A percentile compares a stretch with the other conserved stretches of the same genome.
These are phyloP conservation scores for Andrena minutula DNA, from an alignment of 2,888 invertebrate species.

Conservation along the genomic window DNA sequence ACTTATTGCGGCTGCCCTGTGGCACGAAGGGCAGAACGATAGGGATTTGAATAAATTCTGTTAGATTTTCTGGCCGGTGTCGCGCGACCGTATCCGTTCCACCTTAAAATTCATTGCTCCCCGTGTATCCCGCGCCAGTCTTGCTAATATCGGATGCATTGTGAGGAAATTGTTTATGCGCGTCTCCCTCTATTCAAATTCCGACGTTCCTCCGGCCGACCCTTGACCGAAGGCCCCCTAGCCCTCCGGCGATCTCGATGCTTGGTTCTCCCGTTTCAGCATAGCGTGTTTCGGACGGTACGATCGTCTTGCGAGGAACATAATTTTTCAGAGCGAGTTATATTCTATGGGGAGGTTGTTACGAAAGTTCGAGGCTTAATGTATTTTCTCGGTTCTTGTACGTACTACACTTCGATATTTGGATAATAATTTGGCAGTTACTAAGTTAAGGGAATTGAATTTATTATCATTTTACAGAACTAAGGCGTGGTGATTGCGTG, in stretches of 20 bases:
- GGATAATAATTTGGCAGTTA: too few relatives aligned
- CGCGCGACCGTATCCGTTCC: constrained; percentile 48
- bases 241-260: background rate
- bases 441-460: too few relatives aligned
- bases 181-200: constrained; percentile 10
- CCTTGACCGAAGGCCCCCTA: background rate
- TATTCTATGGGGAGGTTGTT: background rate
- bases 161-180: constrained; percentile 38
- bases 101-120: constrained; percentile 63
- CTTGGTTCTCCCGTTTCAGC: background rate
- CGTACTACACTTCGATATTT: too few relatives aligned
- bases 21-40: constrained; percentile 68
- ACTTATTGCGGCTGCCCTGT: constrained; percentile 72
- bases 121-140: background rate
- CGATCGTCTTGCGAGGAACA: background rate
- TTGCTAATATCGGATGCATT: constrained; percentile 51
- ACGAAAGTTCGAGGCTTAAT: background rate
- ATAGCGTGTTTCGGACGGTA: constrained; percentile 1
- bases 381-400: too few relatives aligned
- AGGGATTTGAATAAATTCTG: constrained; percentile 78
- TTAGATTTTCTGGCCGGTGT: constrained; percentile 56
- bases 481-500: too few relatives aligned
- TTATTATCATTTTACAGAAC: too few relatives aligned
- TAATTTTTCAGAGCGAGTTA: background rate
- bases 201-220: constrained; percentile 6